Evolutionary conservation across 2,113 vertebrate species (phyloP).

Genomic region (Oncorhynchus keta): DNA sequence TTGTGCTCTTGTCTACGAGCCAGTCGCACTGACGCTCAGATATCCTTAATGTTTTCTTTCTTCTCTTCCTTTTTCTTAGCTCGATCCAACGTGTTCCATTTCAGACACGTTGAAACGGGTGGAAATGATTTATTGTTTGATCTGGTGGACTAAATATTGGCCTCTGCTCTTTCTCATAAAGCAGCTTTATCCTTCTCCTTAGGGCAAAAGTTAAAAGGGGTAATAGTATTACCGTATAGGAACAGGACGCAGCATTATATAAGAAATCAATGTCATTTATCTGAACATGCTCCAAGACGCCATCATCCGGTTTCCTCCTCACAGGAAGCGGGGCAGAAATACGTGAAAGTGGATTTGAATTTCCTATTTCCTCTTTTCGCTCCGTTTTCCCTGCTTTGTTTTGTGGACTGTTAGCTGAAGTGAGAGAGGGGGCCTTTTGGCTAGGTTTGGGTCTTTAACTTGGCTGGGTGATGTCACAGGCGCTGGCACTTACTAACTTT

Average conservation of each 20-base stretch:
- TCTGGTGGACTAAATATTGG: conserved; percentile 57
- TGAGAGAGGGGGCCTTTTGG: background rate
- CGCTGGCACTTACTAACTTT: too few species aligned
- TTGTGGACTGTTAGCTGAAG: conserved; percentile 36
- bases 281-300: conserved; percentile 62
- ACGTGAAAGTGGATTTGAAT: conserved; percentile 67
- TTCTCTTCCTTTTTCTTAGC: conserved; percentile 30
- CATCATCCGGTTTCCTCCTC: conserved; percentile 68
- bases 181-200: conserved; percentile 40
- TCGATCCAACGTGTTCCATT: conserved; percentile 53
- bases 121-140: conserved; percentile 65
- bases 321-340: conserved; percentile 67
- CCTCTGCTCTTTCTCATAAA: conserved; percentile 61
- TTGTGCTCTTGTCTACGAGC: conserved; percentile 30
- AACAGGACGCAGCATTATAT: conserved; percentile 64
- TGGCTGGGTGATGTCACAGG: background rate
- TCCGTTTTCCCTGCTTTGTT: conserved; percentile 30
- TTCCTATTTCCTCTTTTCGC: conserved; percentile 60
- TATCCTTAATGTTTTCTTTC: conserved; percentile 30
- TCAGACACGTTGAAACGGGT: conserved; percentile 66
- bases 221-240: conserved; percentile 73
- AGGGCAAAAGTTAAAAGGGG: conserved; percentile 68
- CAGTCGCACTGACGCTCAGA: conserved; percentile 49
- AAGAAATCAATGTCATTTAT: conserved; percentile 75
- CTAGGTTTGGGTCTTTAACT: conserved; percentile 4